A percentile compares a stretch with the other conserved stretches of the same genome.
Evolutionary conservation across 2,797 vertebrate genomes (phyloP).

Genomic region (Sylvia borin): DNA sequence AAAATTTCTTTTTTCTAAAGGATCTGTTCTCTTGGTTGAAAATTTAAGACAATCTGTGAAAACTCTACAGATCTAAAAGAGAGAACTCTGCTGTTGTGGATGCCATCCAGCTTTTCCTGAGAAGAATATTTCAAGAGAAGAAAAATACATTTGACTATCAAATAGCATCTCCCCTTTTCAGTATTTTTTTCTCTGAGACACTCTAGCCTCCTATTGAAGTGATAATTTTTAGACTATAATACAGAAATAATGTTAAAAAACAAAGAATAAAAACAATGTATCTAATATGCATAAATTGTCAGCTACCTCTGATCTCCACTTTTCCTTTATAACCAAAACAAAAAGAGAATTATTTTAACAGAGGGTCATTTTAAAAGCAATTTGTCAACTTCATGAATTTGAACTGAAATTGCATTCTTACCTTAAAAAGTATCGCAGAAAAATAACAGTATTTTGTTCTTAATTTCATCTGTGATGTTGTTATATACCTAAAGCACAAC

Average conservation of each 20-base stretch:
- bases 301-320: background rate
- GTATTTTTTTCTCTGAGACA: constrained; percentile 16
- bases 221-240: constrained; percentile 21
- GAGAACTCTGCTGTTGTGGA: background rate
- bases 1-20: background rate
- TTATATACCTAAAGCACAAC: constrained; percentile 80
- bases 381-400: background rate
- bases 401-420: constrained; percentile 67
- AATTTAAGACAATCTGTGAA: background rate
- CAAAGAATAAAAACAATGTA: constrained; percentile 10
- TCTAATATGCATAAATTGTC: constrained; percentile 9
- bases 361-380: background rate
- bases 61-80: background rate
- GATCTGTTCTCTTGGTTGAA: background rate
- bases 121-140: constrained; percentile 10
- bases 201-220: constrained; percentile 4
- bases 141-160: constrained; percentile 20
- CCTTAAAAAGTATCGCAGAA: constrained; percentile 92
- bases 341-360: constrained; percentile 17
- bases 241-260: background rate
- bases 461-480: constrained; percentile 79
- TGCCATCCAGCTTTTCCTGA: background rate
- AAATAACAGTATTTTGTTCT: constrained; percentile 86
- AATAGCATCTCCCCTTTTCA: background rate
- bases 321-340: background rate